Percentiles rank a stretch among this genome's conserved stretches.
phyloP scores from a whole-genome alignment of 2,888 invertebrate species.

The Epinotia ramella region DNA sequence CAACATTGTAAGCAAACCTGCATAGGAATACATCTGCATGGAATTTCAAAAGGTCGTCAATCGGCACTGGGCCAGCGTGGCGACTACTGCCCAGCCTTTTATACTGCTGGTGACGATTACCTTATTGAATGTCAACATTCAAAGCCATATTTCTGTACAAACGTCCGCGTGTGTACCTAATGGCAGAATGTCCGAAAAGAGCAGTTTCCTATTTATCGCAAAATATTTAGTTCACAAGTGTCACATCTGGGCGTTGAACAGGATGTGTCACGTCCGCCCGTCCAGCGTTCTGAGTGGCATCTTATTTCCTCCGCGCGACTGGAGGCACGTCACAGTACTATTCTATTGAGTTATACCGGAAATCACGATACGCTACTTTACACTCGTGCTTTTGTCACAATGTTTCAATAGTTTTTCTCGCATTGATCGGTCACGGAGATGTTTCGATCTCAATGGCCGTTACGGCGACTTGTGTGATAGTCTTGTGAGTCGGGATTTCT shows the following conservation, averaged over 20 bases:
- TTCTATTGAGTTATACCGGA: slow-evolving; percentile 33
- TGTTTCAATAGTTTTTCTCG: slow-evolving; percentile 32
- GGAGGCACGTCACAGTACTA: slow-evolving; percentile 21
- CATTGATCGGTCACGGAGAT: slow-evolving; percentile 34
- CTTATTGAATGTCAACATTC: not conserved
- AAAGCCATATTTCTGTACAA: not conserved
- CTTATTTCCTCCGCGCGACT: slow-evolving; percentile 28
- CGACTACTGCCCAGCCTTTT: too few relatives aligned
- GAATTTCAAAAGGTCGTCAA: too few relatives aligned
- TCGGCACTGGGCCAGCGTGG: too few relatives aligned
- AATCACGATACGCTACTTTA: slow-evolving; percentile 30
- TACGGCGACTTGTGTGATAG: not conserved
- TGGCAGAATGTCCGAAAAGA: slow-evolving; percentile 9
- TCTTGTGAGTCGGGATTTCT: not conserved
- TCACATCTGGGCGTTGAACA: slow-evolving; percentile 16
- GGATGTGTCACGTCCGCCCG: slow-evolving; percentile 33
- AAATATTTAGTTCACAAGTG: slow-evolving; percentile 34
- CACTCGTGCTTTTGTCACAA: slow-evolving; percentile 21
- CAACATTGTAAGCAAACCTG: too few relatives aligned
- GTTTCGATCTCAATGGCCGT: not conserved
- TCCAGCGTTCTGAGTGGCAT: slow-evolving; percentile 27
- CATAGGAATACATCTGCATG: too few relatives aligned
- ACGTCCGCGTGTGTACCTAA: not conserved
- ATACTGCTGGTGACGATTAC: too few relatives aligned
- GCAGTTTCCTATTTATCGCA: slow-evolving; percentile 22